Evolutionary conservation across 2,797 vertebrate species (phyloP).

Genomic region (Eutrigla gurnardus): DNA sequence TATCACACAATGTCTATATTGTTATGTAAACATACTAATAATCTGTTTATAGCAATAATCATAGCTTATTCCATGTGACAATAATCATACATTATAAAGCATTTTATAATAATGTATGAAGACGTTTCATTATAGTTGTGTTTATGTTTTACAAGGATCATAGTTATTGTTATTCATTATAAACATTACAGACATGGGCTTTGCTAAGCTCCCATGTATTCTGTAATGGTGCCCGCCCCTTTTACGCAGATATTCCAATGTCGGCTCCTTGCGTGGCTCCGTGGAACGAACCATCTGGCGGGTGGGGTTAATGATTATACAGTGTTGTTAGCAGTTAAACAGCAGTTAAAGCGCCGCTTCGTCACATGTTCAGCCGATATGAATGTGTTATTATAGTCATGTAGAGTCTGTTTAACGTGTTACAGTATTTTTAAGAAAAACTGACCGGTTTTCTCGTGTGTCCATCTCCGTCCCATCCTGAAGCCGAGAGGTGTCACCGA

Average conservation of each 20-base stretch:
- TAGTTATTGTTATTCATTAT: too few species aligned
- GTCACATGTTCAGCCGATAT: not conserved
- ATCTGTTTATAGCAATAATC: not conserved
- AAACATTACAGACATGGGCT: too few species aligned
- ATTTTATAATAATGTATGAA: too few species aligned
- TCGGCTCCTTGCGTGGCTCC: not conserved
- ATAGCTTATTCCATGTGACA: too few species aligned
- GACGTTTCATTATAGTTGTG: too few species aligned
- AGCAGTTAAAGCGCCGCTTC: not conserved
- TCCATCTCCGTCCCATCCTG: constrained; percentile 31
- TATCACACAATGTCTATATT: too few species aligned
- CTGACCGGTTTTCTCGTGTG: constrained; percentile 2
- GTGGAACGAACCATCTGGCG: too few species aligned
- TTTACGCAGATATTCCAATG: not conserved
- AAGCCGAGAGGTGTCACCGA: constrained; percentile 90
- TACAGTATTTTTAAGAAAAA: not conserved
- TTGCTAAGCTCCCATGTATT: too few species aligned
- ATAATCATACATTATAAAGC: too few species aligned
- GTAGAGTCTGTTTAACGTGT: not conserved
- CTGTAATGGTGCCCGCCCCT: not conserved
- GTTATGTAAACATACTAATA: not conserved
- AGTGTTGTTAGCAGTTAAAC: not conserved
- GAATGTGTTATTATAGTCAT: not conserved
- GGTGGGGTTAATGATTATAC: too few species aligned
- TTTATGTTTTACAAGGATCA: too few species aligned